Conservation (phyloP, 37 sponge, comb jelly and placozoan genomes). For the Halichondria panicea region DNA sequence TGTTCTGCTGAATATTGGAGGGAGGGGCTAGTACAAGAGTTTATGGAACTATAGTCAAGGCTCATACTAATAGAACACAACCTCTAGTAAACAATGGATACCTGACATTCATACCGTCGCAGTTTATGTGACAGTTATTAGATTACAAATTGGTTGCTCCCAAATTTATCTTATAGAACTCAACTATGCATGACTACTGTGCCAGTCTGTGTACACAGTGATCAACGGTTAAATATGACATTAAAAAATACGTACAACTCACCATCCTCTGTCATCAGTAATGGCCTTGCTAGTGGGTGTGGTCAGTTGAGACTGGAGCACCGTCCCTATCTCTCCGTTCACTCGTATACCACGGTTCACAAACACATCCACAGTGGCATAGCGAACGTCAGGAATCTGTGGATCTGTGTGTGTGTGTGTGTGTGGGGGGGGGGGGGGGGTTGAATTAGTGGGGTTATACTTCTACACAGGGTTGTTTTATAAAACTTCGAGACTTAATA, state of each 20-base stretch:
- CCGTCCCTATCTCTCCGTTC: conserved; percentile 45
- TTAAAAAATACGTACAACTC: not conserved
- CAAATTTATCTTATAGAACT: no score
- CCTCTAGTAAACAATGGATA: not conserved
- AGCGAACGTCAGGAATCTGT: conserved; percentile 23
- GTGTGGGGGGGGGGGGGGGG: conserved; percentile 1
- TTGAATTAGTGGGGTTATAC: not conserved
- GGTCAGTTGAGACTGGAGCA: conserved; percentile 38
- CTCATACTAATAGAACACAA: not conserved
- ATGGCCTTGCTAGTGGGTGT: conserved; percentile 23
- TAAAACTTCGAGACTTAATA: no score
- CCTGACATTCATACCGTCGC: not conserved
- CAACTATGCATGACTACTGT: not conserved
- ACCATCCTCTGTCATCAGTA: conserved; percentile 68
- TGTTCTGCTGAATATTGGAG: not conserved
- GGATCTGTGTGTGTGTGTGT: conserved; percentile 42
- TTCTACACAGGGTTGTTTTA: not conserved
- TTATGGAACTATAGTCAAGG: no score
- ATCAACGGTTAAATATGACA: no score
- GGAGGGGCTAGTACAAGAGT: no score
- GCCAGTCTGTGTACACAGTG: no score
- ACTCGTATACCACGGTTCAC: conserved; percentile 45
- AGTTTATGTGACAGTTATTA: no score
- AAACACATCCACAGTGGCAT: conserved; percentile 66
- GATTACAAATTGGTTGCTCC: no score